A percentile compares a stretch with the other conserved stretches of the same genome.
Conservation (phyloP, 1,140 invertebrate genomes). For the Procambarus clarkii region DNA sequence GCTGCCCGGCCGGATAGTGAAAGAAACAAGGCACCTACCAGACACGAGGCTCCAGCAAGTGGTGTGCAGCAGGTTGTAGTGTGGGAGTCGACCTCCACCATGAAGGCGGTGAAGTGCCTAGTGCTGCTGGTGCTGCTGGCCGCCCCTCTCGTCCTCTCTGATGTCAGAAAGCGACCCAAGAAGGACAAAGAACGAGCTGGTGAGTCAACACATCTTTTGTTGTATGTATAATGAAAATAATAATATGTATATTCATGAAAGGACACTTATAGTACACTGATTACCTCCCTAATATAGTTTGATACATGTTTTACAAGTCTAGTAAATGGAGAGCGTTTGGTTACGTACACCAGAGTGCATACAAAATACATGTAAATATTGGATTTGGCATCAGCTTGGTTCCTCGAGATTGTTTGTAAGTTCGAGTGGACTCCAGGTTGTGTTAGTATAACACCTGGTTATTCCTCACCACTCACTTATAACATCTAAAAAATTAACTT, state of each 20-base stretch:
- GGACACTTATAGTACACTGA: background rate
- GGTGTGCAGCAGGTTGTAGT: no score
- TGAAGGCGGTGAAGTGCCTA: background rate
- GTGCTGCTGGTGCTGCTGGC: background rate
- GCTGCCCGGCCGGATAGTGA: no score
- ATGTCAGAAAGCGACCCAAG: background rate
- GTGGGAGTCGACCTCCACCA: background rate
- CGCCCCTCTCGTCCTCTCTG: background rate
- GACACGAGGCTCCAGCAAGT: no score
- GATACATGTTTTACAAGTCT: background rate
- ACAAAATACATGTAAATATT: no score
- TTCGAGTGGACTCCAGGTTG: no score
- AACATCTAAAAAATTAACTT: no score
- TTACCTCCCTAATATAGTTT: background rate
- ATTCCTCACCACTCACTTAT: no score
- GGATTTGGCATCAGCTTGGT: no score
- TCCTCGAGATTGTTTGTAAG: no score
- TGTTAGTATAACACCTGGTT: no score
- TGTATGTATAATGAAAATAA: background rate
- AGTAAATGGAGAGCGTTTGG: background rate
- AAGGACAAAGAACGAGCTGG: background rate
- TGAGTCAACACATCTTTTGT: background rate
- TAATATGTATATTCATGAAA: background rate
- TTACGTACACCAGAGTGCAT: no score
- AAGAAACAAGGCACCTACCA: no score